Percentiles rank a stretch among this genome's conserved stretches.
phyloP scores from a whole-genome alignment of 2,888 invertebrate species.

The Drosophila koepferae region DNA sequence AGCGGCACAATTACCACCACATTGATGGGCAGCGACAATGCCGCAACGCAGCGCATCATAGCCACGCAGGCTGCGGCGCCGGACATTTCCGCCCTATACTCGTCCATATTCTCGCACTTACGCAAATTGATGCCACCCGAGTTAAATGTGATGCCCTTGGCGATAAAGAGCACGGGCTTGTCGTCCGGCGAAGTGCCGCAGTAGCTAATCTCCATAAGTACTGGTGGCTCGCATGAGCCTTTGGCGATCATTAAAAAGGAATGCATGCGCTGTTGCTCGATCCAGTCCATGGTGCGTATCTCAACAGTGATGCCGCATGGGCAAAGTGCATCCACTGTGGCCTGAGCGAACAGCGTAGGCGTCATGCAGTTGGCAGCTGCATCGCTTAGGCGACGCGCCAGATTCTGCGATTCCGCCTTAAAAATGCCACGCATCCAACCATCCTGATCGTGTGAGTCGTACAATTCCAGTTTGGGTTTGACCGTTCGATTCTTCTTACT shows the following conservation, averaged over 20 bases:
- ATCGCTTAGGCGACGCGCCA: conserved; percentile 89
- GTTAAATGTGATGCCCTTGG: conserved; percentile 87
- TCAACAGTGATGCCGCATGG: conserved; percentile 86
- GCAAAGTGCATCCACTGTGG: conserved; percentile 88
- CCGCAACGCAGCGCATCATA: conserved; percentile 86
- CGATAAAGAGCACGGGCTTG: conserved; percentile 86
- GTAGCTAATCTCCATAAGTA: conserved; percentile 87
- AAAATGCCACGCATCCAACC: conserved; percentile 88
- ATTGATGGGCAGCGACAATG: conserved; percentile 86
- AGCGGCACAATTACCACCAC: conserved; percentile 85
- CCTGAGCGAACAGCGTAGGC: conserved; percentile 89
- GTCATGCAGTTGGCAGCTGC: conserved; percentile 91
- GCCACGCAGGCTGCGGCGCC: conserved; percentile 88
- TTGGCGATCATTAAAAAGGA: conserved; percentile 85
- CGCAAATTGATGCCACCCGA: conserved; percentile 83
- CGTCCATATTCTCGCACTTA: conserved; percentile 56
- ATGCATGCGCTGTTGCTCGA: conserved; percentile 86
- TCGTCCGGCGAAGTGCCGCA: conserved; percentile 85
- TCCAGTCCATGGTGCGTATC: conserved; percentile 87
- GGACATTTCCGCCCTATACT: conserved; percentile 87
- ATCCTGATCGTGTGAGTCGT: conserved; percentile 85
- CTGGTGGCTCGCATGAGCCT: conserved; percentile 86
- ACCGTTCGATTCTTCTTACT: conserved; percentile 83
- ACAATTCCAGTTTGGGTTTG: conserved; percentile 86
- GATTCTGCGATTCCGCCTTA: conserved; percentile 90